A percentile compares a stretch with the other conserved stretches of the same genome.
These are phyloP conservation scores for Euwallacea similis DNA, from an alignment of 1,140 invertebrate genomes.

Conservation along the genomic window DNA sequence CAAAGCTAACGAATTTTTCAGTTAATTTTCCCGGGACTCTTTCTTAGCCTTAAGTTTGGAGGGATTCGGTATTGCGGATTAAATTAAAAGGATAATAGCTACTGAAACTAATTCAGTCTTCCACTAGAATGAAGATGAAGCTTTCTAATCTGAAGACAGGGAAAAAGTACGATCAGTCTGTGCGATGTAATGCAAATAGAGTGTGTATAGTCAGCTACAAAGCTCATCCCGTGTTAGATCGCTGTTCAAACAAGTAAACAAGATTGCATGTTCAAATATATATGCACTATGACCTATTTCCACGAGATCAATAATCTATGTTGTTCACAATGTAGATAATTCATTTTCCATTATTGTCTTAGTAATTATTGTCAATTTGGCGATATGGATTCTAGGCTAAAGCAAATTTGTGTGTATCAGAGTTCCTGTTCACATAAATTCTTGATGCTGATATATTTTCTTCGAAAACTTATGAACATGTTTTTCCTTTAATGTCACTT, in stretches of 20 bases:
- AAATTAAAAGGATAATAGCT: slow-evolving; percentile 12
- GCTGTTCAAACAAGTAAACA: not conserved
- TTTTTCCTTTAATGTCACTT: not conserved
- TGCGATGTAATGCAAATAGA: not conserved
- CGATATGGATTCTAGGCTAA: no score
- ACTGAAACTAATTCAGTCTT: slow-evolving; percentile 11
- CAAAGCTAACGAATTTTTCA: slow-evolving; percentile 19
- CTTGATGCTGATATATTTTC: not conserved
- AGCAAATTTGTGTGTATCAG: no score
- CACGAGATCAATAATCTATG: slow-evolving; percentile 1
- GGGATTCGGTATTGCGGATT: slow-evolving; percentile 7
- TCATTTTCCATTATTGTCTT: not conserved
- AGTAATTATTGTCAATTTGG: not conserved
- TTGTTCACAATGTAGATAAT: not conserved
- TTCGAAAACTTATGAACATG: not conserved
- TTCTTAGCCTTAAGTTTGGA: not conserved
- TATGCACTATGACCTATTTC: not conserved
- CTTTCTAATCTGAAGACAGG: not conserved
- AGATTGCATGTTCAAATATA: not conserved
- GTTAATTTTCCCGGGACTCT: slow-evolving; percentile 5
- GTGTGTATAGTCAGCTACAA: not conserved
- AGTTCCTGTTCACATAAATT: not conserved
- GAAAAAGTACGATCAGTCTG: not conserved
- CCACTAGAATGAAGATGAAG: not conserved
- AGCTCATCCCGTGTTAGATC: not conserved